Evolutionary conservation across 2,797 vertebrate genomes (phyloP).

Genomic region (Hybognathus amarus): DNA sequence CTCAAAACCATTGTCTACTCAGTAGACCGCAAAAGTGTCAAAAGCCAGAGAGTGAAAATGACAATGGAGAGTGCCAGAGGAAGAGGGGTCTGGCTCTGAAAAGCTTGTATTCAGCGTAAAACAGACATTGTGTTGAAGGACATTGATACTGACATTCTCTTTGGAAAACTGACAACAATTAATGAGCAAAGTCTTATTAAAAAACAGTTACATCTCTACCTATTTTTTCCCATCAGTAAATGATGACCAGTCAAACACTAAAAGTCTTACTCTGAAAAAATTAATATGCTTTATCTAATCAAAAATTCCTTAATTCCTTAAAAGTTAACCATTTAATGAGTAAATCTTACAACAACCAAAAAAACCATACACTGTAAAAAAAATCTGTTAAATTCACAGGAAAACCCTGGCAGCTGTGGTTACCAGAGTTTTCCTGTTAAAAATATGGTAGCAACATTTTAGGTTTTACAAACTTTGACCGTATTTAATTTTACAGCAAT

Average conservation of each 20-base stretch:
- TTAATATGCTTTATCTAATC: no score
- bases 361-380: no score
- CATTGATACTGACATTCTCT: slow-evolving; percentile 25
- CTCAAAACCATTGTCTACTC: slow-evolving; percentile 66
- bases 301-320: no score
- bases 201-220: neutral
- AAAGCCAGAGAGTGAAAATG: slow-evolving; percentile 62
- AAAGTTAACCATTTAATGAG: no score
- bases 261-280: neutral
- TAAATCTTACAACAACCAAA: no score
- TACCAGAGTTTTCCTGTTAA: no score
- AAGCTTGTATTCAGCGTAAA: slow-evolving; percentile 57
- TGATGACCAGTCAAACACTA: slow-evolving; percentile 14
- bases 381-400: no score
- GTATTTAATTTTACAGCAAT: no score
- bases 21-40: slow-evolving; percentile 64
- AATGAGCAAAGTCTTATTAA: slow-evolving; percentile 23
- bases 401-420: no score
- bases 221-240: neutral
- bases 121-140: slow-evolving; percentile 33
- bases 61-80: slow-evolving; percentile 64
- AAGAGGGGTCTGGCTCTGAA: slow-evolving; percentile 52
- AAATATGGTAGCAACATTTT: no score
- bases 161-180: slow-evolving; percentile 18
- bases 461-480: no score